Evolutionary conservation across 2,888 invertebrate genomes (phyloP), one percentile per base, ranked within the genome.

Genomic region (Rhogogaster chlorosoma): DNA sequence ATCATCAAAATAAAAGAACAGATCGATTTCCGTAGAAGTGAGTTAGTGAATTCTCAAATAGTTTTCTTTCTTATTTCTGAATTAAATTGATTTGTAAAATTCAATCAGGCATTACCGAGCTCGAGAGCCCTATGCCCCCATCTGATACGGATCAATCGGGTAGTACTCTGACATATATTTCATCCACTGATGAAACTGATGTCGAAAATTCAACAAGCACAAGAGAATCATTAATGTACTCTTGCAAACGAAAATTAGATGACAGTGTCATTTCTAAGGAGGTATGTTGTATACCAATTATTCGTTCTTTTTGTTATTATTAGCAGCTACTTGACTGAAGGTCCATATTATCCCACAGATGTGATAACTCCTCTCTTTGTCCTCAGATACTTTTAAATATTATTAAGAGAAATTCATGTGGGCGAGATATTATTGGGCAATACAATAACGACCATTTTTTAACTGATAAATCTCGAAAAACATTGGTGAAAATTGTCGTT

Each of bases 331-430:
- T 42, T 42, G 42, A 42, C 9, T 42, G 42, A 42, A 42, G 12
- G 15, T 49, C 57, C 2, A 22, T n/a, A 57, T 57, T 57, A 57
- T 57, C 57, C 10, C 7, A 0, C 57, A 22, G 22, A 57, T 57
- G 49, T 18, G 18, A 18, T 67, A 10, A 67, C 18, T 67, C 67
- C 32, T 67, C 12, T 67, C 67, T 71, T 71, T 71, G 15, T 38
- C 32, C 22, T 18, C 71, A 71, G 71, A 71, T 71, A 71, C 71
- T 71, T 71, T 71, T n/a, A n/a, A 32, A 71, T 71, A 18, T 71
- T 18, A 22, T 71, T 18, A 1, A 70, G 22, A 71, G 3, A 38
- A 71, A 38, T 38, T 38, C 71, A 4, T 71, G 71, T 71, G 36
- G 71, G 5, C 36, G 32, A 10, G 71, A 71, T 32, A 71, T 71